Evolutionary conservation across 2,797 vertebrate genomes (phyloP).

Genomic region (Triplophysa bombifrons): DNA sequence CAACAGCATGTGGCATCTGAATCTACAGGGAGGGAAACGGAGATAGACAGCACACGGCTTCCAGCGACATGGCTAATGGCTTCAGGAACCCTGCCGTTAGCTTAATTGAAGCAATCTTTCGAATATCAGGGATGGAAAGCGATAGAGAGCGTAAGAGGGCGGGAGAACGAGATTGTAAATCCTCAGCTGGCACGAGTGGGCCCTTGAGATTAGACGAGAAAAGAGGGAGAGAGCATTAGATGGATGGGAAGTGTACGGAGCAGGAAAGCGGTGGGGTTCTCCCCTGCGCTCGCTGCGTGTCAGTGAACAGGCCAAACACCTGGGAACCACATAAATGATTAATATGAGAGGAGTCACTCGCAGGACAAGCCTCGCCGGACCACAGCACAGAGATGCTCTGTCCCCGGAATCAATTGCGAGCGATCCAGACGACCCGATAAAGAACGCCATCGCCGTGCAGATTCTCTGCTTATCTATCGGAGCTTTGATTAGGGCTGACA

Average conservation of each 20-base stretch:
- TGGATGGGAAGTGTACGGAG: constrained; percentile 2
- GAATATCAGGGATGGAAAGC: constrained; percentile 53
- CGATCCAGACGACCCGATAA: constrained; percentile 51
- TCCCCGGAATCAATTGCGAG: constrained; percentile 40
- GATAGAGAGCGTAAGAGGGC: constrained; percentile 30
- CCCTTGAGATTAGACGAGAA: constrained; percentile 49
- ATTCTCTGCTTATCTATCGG: constrained; percentile 47
- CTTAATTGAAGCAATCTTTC: constrained; percentile 77
- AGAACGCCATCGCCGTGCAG: constrained; percentile 45
- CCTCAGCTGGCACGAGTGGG: constrained; percentile 51
- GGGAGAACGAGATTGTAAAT: constrained; percentile 41
- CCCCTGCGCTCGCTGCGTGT: constrained; percentile 64
- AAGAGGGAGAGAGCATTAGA: constrained; percentile 19
- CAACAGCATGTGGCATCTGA: constrained; percentile 46
- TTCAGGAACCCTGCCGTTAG: constrained; percentile 73
- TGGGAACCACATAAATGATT: constrained; percentile 80
- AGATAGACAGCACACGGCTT: constrained; percentile 31
- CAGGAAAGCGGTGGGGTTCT: constrained; percentile 50
- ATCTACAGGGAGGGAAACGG: constrained; percentile 5
- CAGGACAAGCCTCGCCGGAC: constrained; percentile 44
- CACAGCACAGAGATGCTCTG: constrained; percentile 49
- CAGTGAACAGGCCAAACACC: constrained; percentile 68
- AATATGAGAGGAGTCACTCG: constrained; percentile 64
- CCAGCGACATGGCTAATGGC: constrained; percentile 74
- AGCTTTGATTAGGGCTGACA: constrained; percentile 42